Conservation (phyloP, 2,797 vertebrate genomes). For the Anguilla pacifica region DNA sequence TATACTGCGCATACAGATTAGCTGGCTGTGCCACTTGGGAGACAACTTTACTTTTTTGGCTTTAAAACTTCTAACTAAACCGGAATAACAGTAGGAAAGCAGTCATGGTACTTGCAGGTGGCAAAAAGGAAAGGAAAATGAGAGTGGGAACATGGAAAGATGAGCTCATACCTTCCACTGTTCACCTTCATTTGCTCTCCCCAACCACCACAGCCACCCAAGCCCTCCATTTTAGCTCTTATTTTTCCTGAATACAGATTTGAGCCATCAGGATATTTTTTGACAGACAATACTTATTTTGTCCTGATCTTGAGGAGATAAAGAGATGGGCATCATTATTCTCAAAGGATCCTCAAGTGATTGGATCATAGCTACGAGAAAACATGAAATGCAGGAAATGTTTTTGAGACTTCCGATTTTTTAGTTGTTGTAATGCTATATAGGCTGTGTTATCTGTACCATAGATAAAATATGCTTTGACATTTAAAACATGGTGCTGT, state of each 20-base stretch:
- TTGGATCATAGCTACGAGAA: not conserved
- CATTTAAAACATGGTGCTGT: too few species aligned
- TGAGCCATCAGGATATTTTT: not conserved
- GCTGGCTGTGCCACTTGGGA: not conserved
- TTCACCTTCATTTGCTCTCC: not conserved
- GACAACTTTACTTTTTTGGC: not conserved
- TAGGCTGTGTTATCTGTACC: too few species aligned
- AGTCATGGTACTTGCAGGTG: too few species aligned
- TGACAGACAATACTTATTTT: not conserved
- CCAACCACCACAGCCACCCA: not conserved
- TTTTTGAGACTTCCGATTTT: too few species aligned
- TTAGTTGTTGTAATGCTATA: too few species aligned
- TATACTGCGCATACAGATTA: not conserved
- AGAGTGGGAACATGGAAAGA: not conserved
- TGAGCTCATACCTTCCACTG: not conserved
- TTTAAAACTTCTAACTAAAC: not conserved
- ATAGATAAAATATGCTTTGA: too few species aligned
- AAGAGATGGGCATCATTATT: not conserved
- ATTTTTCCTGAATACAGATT: not conserved
- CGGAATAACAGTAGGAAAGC: not conserved
- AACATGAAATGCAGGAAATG: too few species aligned
- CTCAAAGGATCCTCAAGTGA: not conserved
- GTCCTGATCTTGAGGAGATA: not conserved
- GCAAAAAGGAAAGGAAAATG: not conserved
- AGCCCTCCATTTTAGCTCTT: not conserved